Conservation (phyloP, 2,113 vertebrate species). For the Melanerpes formicivorus region DNA sequence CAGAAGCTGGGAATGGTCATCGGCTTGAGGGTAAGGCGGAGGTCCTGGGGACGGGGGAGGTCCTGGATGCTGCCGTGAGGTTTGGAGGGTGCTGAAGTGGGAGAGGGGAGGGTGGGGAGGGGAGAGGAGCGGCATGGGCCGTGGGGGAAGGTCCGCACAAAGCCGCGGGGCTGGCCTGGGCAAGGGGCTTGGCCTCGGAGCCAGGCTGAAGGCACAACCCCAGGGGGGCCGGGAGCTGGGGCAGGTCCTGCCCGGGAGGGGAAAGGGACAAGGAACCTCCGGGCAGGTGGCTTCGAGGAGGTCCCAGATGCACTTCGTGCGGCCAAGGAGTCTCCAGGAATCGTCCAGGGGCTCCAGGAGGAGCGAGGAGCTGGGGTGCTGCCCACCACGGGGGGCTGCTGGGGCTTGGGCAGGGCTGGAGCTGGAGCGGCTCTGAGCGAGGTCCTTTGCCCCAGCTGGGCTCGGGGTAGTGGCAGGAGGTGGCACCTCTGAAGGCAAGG, state of each 20-base stretch:
- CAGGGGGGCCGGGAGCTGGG: not conserved
- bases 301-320: fast-evolving
- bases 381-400: too few species aligned
- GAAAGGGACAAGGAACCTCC: not conserved
- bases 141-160: not conserved
- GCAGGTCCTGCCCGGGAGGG: fast-evolving
- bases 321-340: not conserved
- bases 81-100: not conserved
- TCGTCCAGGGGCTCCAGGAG: not conserved
- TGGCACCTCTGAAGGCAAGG: fast-evolving
- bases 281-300: fast-evolving
- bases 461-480: not conserved
- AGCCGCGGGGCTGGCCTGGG: not conserved
- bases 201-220: fast-evolving
- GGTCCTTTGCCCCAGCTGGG: not conserved
- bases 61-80: not conserved
- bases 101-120: not conserved
- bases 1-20: not conserved
- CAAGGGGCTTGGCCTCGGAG: fast-evolving
- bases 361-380: too few species aligned
- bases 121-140: not conserved
- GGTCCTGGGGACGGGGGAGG: not conserved
- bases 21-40: slow-evolving; percentile 2
- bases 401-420: not conserved
- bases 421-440: not conserved